phyloP scores from a whole-genome alignment of 1,140 invertebrate genomes.

The Drosophila pseudoobscura region DNA sequence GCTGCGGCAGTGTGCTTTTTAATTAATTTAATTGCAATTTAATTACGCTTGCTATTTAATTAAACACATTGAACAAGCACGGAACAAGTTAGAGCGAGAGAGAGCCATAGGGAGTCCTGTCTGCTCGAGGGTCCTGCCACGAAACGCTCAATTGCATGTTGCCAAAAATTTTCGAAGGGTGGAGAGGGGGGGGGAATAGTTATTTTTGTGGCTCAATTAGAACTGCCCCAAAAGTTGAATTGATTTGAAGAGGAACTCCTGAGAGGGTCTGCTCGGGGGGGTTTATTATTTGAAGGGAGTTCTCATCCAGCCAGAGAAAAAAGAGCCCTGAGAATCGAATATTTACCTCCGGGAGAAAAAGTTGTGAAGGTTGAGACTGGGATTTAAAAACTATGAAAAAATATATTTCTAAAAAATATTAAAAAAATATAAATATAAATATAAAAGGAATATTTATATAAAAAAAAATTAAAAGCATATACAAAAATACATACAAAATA shows the following conservation, averaged over 20 bases:
- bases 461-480: no score
- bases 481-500: no score
- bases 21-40: slow-evolving; percentile 83
- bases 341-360: no score
- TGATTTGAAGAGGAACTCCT: slow-evolving; percentile 45
- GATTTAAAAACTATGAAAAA: no score
- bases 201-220: slow-evolving; percentile 62
- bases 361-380: no score
- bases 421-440: no score
- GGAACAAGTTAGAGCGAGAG: slow-evolving; percentile 1
- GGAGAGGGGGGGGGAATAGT: slow-evolving; percentile 49
- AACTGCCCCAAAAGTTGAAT: slow-evolving; percentile 56
- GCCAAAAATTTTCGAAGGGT: slow-evolving; percentile 33
- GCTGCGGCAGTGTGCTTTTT: slow-evolving; percentile 72
- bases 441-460: no score
- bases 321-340: no score
- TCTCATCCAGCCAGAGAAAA: no score
- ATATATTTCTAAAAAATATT: no score
- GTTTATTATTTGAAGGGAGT: background rate
- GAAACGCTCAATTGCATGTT: slow-evolving; percentile 31
- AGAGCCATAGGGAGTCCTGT: no score
- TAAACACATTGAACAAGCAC: slow-evolving; percentile 74
- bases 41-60: slow-evolving; percentile 83
- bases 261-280: background rate
- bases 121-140: no score